Evolutionary conservation across 2,888 invertebrate species (phyloP), one percentile per base, ranked within the genome.

Genomic region (Cheilosia vulpina): DNA sequence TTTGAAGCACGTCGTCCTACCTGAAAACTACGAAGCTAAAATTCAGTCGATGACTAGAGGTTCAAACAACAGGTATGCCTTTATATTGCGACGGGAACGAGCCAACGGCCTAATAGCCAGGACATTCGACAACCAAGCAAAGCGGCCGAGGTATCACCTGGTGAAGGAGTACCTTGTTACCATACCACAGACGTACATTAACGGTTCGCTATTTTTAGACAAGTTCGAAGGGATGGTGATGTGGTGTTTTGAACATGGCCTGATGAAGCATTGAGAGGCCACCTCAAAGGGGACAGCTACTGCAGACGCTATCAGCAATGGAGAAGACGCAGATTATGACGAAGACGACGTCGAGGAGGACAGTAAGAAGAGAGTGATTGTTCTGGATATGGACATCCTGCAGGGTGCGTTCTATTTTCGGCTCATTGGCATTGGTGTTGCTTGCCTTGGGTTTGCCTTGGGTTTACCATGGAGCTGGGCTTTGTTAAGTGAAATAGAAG

Each of bases 351-450:
- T 84, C 43, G 82, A 79, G 41, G 52, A 43, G 5, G 5, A 87
- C 6, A 76, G 57, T 9, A 78, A 88, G 4, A 89, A 89, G 45
- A 88, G 87, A 7, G 90, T 60, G 4, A 41, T 90, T 0, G 90
- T 89, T 0, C 77, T 92, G 5, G 90, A 88, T 41, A 60, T 91
- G 87, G 88, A 90, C 7, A 89, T 90, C 13, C 60, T 91, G 9
- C 91, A 91, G 57, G 91, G 92, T 4, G 90, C 90, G 3, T 91
- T 91, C 47, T 91, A 89, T 87, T 78, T 92, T 1, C 92, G 90
- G 91, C 15, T 89, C 2, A 87, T 89, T 62, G 91, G 91, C 0
- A 89, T 90, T 27, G 17, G 82, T 5, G 3, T 88, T 0, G 90
- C 90, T 60, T 27, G 87, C 4, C 4, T 88, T 9, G 89, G 84